Conservation (phyloP, 1,140 invertebrate species). For the Orius insidiosus region DNA sequence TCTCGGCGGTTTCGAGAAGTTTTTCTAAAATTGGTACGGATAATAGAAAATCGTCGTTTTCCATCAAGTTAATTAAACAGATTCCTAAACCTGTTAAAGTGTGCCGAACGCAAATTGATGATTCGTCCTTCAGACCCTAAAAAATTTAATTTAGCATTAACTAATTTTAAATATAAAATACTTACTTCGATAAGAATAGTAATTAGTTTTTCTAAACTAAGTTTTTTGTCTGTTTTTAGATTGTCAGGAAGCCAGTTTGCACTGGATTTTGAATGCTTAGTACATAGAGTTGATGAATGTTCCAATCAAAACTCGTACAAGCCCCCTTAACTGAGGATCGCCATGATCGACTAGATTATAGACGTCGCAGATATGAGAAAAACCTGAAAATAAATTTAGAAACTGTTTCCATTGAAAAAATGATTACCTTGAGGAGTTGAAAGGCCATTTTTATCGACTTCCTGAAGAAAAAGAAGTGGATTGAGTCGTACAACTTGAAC, state of each 20-base stretch:
- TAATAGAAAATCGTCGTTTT: conserved; percentile 33
- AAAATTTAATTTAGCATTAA: no score
- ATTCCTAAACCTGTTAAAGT: conserved; percentile 36
- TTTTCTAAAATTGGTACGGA: conserved; percentile 37
- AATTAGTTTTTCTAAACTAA: conserved; percentile 30
- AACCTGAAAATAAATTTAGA: conserved; percentile 19
- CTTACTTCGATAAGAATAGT: conserved; percentile 34
- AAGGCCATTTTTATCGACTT: conserved; percentile 33
- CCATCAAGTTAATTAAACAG: conserved; percentile 40
- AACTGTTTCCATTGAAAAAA: no score
- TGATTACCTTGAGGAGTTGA: conserved; percentile 16
- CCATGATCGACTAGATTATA: conserved; percentile 28
- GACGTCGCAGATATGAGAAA: conserved; percentile 21
- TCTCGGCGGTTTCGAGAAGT: conserved; percentile 42
- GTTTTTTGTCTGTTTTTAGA: conserved; percentile 2
- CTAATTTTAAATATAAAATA: conserved; percentile 10
- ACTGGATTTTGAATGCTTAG: not conserved
- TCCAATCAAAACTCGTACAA: conserved; percentile 45
- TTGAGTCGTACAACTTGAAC: conserved; percentile 46
- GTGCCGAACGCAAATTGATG: conserved; percentile 46
- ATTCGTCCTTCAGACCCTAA: conserved; percentile 48
- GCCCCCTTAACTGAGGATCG: conserved; percentile 69
- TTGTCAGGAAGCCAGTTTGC: conserved; percentile 3
- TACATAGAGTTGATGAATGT: conserved; percentile 33
- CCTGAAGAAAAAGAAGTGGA: conserved; percentile 46